Conservation (phyloP, 2,888 invertebrate species). For the Torymus tubicola region DNA sequence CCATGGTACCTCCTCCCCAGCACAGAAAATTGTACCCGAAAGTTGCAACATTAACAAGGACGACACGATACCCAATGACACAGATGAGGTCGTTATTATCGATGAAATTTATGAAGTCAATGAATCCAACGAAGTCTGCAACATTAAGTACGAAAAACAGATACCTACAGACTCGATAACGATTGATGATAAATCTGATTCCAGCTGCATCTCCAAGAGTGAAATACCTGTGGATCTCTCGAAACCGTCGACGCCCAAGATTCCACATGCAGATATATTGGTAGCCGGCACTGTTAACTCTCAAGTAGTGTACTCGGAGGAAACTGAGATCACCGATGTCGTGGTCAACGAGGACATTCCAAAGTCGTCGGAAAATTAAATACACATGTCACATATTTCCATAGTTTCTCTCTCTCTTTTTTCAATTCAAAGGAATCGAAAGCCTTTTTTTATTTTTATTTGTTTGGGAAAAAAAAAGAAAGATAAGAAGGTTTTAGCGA, state of each 20-base stretch:
- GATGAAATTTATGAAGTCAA: too few relatives aligned
- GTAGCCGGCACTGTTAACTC: constrained; percentile 60
- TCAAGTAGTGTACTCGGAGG: constrained; percentile 40
- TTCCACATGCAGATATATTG: constrained; percentile 60
- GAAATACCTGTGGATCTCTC: not conserved
- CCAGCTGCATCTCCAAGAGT: constrained; percentile 49
- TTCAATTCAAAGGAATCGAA: not conserved
- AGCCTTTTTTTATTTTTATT: too few relatives aligned
- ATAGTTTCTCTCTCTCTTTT: not conserved
- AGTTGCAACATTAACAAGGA: constrained; percentile 54
- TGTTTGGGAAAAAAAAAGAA: too few relatives aligned
- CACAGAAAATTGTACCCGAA: constrained; percentile 58
- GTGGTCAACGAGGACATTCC: constrained; percentile 33
- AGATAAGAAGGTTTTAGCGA: too few relatives aligned
- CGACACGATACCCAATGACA: not conserved
- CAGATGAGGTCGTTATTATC: too few relatives aligned
- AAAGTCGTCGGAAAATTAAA: not conserved
- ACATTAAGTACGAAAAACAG: too few relatives aligned
- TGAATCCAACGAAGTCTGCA: too few relatives aligned
- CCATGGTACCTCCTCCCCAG: constrained; percentile 11
- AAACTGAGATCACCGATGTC: not conserved
- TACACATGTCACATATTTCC: constrained; percentile 8
- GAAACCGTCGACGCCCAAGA: constrained; percentile 60
- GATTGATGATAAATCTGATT: constrained; percentile 49
- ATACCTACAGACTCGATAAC: too few relatives aligned